Conservation (phyloP, 2,113 vertebrate species). For the Syrmaticus mikado region DNA sequence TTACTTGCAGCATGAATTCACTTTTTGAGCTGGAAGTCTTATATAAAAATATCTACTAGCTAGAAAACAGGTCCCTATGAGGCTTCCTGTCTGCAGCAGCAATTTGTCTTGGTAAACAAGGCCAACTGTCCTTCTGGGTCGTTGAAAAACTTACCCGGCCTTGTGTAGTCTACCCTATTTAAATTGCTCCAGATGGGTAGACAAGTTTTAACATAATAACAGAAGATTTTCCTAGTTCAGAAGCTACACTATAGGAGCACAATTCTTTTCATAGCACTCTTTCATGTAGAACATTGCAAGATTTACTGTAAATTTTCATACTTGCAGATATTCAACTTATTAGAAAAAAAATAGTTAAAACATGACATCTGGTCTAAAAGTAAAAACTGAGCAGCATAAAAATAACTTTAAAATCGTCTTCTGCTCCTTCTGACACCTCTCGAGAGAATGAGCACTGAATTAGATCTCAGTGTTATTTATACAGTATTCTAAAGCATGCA, state of each 20-base stretch:
- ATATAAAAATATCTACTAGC: not conserved
- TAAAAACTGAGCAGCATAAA: slow-evolving; percentile 19
- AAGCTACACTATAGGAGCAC: not conserved
- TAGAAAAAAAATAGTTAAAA: not conserved
- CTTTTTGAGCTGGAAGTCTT: not conserved
- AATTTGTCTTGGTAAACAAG: slow-evolving; percentile 5
- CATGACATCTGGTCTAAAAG: not conserved
- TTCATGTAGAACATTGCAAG: not conserved
- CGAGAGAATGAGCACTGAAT: slow-evolving; percentile 7
- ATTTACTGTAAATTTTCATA: slow-evolving; percentile 3
- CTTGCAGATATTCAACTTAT: not conserved
- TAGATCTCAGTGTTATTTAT: slow-evolving; percentile 40
- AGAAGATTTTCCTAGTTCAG: not conserved
- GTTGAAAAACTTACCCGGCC: not conserved
- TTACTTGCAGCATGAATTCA: not conserved
- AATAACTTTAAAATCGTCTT: slow-evolving; percentile 41
- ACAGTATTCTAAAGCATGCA: slow-evolving; percentile 2
- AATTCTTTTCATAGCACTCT: not conserved
- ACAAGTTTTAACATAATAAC: not conserved
- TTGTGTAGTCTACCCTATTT: not conserved
- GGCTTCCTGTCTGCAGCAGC: not conserved
- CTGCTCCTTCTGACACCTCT: slow-evolving; percentile 28
- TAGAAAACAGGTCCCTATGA: not conserved
- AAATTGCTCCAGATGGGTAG: not conserved
- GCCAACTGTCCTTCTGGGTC: not conserved